Conservation (phyloP, 2,888 invertebrate genomes). For the Xanthostigma xanthostigma region DNA sequence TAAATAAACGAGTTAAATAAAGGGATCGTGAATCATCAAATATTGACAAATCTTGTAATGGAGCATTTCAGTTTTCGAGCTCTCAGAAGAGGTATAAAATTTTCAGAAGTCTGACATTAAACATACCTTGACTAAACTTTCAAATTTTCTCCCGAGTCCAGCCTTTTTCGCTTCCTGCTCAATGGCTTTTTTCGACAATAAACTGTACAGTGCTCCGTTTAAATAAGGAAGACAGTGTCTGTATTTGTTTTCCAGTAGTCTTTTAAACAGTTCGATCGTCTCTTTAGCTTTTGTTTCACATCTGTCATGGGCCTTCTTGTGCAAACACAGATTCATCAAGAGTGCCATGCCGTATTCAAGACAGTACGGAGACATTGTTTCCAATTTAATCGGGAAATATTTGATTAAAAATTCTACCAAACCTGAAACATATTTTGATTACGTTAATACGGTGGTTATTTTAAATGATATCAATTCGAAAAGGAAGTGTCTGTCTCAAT, state of each 20-base stretch:
- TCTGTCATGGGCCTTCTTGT: slow-evolving; percentile 30
- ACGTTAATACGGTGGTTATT: neutral
- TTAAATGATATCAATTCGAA: too few relatives aligned
- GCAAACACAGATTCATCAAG: slow-evolving; percentile 50
- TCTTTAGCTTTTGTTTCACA: slow-evolving; percentile 15
- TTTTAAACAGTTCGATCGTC: slow-evolving; percentile 18
- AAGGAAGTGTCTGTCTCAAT: too few relatives aligned
- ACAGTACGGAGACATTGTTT: slow-evolving; percentile 34
- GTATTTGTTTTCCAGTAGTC: slow-evolving; percentile 18
- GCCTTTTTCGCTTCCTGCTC: slow-evolving; percentile 29
- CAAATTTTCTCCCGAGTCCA: slow-evolving; percentile 13
- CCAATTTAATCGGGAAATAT: slow-evolving; percentile 31
- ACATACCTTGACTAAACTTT: slow-evolving; percentile 12
- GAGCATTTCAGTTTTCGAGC: slow-evolving; percentile 8
- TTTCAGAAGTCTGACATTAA: slow-evolving; percentile 1
- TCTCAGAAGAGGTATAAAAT: neutral
- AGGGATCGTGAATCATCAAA: too few relatives aligned
- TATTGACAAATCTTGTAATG: slow-evolving; percentile 8
- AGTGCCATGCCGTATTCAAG: slow-evolving; percentile 50
- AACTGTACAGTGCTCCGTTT: slow-evolving; percentile 29
- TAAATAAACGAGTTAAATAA: too few relatives aligned
- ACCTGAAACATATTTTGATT: slow-evolving; percentile 16
- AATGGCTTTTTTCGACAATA: slow-evolving; percentile 30
- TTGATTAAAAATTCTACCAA: slow-evolving; percentile 43
- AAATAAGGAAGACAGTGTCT: slow-evolving; percentile 23